Evolutionary conservation across 2,113 vertebrate species (phyloP).

Genomic region (Fulmarus glacialis): DNA sequence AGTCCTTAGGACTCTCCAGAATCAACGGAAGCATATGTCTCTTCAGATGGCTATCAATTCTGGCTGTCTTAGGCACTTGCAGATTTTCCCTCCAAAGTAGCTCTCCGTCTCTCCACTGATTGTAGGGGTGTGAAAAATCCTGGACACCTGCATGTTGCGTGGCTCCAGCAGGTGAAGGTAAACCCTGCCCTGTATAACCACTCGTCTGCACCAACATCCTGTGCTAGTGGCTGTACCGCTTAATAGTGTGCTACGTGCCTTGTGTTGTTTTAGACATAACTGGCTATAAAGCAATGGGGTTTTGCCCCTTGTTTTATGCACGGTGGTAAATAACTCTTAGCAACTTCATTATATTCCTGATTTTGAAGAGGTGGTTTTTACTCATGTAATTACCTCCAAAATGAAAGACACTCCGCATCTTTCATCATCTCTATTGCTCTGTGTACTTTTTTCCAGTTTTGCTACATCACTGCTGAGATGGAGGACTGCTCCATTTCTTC

Average conservation of each 20-base stretch:
- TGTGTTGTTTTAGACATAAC: background rate
- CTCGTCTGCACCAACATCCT: background rate
- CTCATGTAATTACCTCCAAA: background rate
- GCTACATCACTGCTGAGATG: background rate
- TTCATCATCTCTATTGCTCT: background rate
- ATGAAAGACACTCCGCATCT: background rate
- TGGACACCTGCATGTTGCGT: background rate
- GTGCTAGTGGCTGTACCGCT: background rate
- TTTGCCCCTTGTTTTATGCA: background rate
- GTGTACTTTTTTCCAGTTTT: background rate
- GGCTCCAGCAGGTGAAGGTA: background rate
- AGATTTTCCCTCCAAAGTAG: background rate
- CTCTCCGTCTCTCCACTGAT: background rate
- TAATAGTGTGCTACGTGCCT: rapidly evolving
- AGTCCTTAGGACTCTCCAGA: background rate
- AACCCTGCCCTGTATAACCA: background rate
- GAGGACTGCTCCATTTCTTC: background rate
- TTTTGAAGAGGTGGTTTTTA: background rate
- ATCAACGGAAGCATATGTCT: background rate
- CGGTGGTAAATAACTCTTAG: background rate
- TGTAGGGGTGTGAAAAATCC: background rate
- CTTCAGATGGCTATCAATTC: background rate
- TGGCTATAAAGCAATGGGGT: background rate
- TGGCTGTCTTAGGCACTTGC: background rate
- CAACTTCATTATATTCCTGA: background rate